Base-by-base conservation (phyloP, 2,888 invertebrate genomes). In the Tinea trinotella region DNA sequence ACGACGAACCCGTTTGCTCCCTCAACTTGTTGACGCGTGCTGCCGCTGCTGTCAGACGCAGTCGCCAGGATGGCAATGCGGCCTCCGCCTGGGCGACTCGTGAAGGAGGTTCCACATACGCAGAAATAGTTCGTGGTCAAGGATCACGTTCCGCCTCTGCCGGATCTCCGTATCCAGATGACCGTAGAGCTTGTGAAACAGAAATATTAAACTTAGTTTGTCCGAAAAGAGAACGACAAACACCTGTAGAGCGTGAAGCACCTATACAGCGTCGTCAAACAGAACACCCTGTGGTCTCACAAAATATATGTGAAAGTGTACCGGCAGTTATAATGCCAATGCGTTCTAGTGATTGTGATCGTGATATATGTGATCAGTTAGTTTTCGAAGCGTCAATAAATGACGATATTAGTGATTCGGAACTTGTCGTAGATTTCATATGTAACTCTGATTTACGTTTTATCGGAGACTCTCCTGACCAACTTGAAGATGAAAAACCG, bases 111-210 rank as follows among this genome's bases (percentile, higher is more conserved):
- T 90, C 92, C 50, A 90, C 93, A 49, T 95, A 94, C 72, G 93
- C 95, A 50, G 93, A 93, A 76, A 91, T 95, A 59, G 87, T 94
- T 57, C 89, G 90, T 61, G 93, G 94, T 82, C 65, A 66, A 59
- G 67, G 83, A 59, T 76, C 82, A 57, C 73, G 75, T 66, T 30
- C 30, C 30, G n/a, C 2, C 7, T 74, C 83, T 50, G 40, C 15
- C 13, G 17, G 40, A 15, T 13, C 17, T 2, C 40, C 10, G 40
- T n/a, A 30, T n/a, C 9, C 30, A 7, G 30, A n/a, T n/a, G 30
- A 30, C 2, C 30, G n/a, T n/a, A 30, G 30, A 7, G n/a, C n/a
- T 30, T 30, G n/a, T 30, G 30, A 30, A 30, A 2, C 30, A 1
- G 30, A 30, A 7, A 30, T 30, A 30, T 30, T 30, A n/a, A 30